These are phyloP conservation scores for Holacanthella duospinosa DNA, from an alignment of 2,888 invertebrate species.

Conservation along the genomic window DNA sequence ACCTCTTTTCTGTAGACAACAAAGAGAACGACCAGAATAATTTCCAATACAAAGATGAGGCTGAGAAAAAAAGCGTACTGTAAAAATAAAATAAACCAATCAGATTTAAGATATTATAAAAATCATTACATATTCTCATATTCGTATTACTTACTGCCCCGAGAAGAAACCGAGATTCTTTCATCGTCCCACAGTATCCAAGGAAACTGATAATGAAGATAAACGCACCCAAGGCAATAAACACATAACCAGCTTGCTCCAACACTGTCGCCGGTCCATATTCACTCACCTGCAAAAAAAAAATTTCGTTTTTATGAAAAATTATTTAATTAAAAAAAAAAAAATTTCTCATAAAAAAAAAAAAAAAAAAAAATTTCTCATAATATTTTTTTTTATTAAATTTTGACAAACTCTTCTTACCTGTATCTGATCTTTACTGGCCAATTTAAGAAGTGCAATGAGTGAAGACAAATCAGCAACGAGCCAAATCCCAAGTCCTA, in stretches of 20 bases:
- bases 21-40: slow-evolving; percentile 55
- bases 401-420: too few species aligned
- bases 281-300: slow-evolving; percentile 19
- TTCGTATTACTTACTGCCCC: slow-evolving; percentile 51
- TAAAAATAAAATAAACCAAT: slow-evolving; percentile 41
- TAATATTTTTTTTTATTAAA: background rate
- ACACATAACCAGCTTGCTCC: slow-evolving; percentile 56
- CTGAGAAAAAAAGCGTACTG: slow-evolving; percentile 60
- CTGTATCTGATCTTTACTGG: slow-evolving; percentile 49
- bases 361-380: background rate
- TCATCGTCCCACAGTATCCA: slow-evolving; percentile 59
- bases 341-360: background rate
- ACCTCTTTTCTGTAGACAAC: slow-evolving; percentile 55
- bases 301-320: background rate
- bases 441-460: slow-evolving; percentile 50
- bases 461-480: slow-evolving; percentile 57
- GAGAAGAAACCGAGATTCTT: slow-evolving; percentile 56
- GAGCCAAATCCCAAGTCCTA: slow-evolving; percentile 59
- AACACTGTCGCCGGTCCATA: slow-evolving; percentile 46
- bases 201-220: slow-evolving; percentile 62
- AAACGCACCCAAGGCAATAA: slow-evolving; percentile 57
- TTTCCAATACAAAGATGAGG: slow-evolving; percentile 53
- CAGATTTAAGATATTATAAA: slow-evolving; percentile 15
- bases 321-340: background rate
- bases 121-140: slow-evolving; percentile 7